phyloP scores from a whole-genome alignment of 2,888 invertebrate genomes.

The Caenorhabditis sulstoni region DNA sequence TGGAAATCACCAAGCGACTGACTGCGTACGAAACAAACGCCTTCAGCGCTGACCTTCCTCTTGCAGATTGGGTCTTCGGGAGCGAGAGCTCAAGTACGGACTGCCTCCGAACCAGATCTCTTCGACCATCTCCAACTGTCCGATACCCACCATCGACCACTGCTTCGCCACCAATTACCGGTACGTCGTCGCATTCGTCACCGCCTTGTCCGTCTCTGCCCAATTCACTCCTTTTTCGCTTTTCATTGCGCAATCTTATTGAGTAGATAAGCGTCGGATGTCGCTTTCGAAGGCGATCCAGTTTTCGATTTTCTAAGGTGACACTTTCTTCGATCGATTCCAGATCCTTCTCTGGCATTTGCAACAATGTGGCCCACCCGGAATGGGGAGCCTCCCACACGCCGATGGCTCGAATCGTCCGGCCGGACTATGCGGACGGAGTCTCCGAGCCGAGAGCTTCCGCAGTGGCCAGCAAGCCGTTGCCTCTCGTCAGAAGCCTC shows the following conservation, averaged over 20 bases:
- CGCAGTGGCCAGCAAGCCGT: conserved; percentile 38
- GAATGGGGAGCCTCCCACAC: conserved; percentile 78
- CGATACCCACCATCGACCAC: conserved; percentile 65
- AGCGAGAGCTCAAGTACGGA: conserved; percentile 70
- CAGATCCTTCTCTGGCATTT: conserved; percentile 75
- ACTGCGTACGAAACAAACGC: conserved; percentile 46
- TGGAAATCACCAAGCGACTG: conserved; percentile 67
- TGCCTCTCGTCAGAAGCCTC: conserved; percentile 69
- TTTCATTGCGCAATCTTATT: conserved; percentile 51
- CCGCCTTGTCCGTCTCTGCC: conserved; percentile 7
- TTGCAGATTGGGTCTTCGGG: conserved; percentile 69
- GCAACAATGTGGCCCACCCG: conserved; percentile 80
- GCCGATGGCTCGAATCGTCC: conserved; percentile 76
- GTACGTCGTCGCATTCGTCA: conserved; percentile 42
- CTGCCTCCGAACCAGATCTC: conserved; percentile 68
- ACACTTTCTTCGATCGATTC: conserved; percentile 22
- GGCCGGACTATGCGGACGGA: conserved; percentile 78
- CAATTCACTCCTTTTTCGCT: conserved; percentile 34
- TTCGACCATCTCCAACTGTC: conserved; percentile 68
- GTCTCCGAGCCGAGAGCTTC: conserved; percentile 58
- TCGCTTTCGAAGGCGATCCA: conserved; percentile 42
- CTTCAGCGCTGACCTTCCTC: not conserved
- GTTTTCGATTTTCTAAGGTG: conserved; percentile 25
- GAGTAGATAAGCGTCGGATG: conserved; percentile 45
- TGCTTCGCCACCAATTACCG: conserved; percentile 68